Conservation (phyloP, 2,888 invertebrate species). For the Sisyra nigra region DNA sequence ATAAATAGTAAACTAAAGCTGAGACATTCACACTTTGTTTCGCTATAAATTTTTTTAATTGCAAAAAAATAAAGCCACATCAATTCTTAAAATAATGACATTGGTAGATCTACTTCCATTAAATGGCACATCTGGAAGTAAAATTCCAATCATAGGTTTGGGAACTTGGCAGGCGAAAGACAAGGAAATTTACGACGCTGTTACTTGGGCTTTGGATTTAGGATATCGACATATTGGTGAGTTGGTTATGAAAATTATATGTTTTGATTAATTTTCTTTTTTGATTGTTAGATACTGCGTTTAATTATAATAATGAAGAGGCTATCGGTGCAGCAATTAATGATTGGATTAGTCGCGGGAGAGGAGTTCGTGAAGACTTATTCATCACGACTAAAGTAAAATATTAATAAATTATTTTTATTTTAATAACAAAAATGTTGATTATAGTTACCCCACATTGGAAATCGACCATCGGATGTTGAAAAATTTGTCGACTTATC, state of each 20-base stretch:
- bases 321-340: conserved; percentile 52
- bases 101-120: conserved; percentile 20
- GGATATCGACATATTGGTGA: conserved; percentile 52
- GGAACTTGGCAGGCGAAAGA: conserved; percentile 58
- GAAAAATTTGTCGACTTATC: conserved; percentile 47
- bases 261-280: conserved; percentile 1
- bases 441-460: conserved; percentile 49
- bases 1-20: no score
- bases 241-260: not conserved
- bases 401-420: not conserved
- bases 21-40: no score
- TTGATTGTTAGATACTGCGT: conserved; percentile 48
- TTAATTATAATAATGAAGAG: conserved; percentile 64
- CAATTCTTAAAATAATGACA: not conserved
- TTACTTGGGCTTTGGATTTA: conserved; percentile 44
- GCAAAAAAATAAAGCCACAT: not conserved
- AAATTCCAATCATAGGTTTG: conserved; percentile 54
- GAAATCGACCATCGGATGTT: conserved; percentile 49
- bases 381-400: conserved; percentile 69
- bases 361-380: conserved; percentile 48
- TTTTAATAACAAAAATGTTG: conserved; percentile 4
- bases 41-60: not conserved
- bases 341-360: conserved; percentile 44
- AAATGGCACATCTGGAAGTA: conserved; percentile 29
- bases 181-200: conserved; percentile 43